Evolutionary conservation across 2,888 invertebrate genomes (phyloP), one percentile per base, ranked within the genome.

Genomic region (Caenorhabditis angaria): DNA sequence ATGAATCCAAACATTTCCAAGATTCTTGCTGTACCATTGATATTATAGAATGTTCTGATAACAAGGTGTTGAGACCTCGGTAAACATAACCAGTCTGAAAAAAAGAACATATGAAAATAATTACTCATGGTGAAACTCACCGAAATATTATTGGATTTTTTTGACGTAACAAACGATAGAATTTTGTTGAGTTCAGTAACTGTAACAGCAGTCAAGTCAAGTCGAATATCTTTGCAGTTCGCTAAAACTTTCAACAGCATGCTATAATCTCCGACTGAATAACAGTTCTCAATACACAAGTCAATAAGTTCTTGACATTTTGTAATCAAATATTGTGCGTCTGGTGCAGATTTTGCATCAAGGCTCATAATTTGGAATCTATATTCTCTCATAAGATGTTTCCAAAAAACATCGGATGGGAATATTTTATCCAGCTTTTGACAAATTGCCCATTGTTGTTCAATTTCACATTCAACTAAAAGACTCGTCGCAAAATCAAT

Each of bases 201-300:
- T 54, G 54, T 65, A 18, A 25, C 50, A 24, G 3, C 20, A 35
- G 12, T 53, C 27, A 71, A 28, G 22, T 66, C 29, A 1, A 71
- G 5, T 18, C 29, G 29, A 0, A 53, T 35, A n/a, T 56, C 51
- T 61, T 65, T n/a, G 6, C 18, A 56, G 22, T 71, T 63, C 0
- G 66, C 62, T 1, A 71, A 22, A 3, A 71, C 25, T 22, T 71
- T 66, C 27, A 66, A 25, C 55, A 71, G 27, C 55, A 8, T 25
- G 56, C 51, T 0, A 56, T 18, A 12, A 59, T 22, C 56, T 29
- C 24, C 63, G 54, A 18, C 66, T 63, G 18, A 59, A 55, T 35
- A 48, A 32, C 8, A 58, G 55, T 56, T 58, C 56, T 59, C 29
- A n/a, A 66, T 50, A 1, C 1, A 14, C 0, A 0, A 18, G 6